Base-by-base conservation (phyloP, 2,888 invertebrate species). In the Dinocampus coccinellae region DNA sequence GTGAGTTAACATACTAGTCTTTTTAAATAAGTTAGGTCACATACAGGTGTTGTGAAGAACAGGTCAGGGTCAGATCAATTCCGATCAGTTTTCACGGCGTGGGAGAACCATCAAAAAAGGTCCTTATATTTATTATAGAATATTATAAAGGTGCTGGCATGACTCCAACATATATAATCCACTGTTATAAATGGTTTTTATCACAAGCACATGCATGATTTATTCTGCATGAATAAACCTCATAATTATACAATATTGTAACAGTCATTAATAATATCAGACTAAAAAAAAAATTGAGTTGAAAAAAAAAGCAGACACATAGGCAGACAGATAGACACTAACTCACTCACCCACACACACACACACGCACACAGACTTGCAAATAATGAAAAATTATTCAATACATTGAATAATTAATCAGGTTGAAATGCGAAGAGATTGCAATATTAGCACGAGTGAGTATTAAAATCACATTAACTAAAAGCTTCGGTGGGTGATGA, bases 41-140 rank as follows among this genome's bases (percentile, higher is more conserved):
- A 73, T 61, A 72, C 70, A 68, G 74, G 70, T 69, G 76, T 75
- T 73, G 76, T 66, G 63, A 61, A 73, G 69, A 78, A 79, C 83
- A 81, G 87, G 86, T 87, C 86, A 87, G 84, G 85, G 85, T 83
- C 85, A 82, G 83, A 86, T 87, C 86, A 86, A 87, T 85, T 85
- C 84, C 83, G 86, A 86, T 85, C 85, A 83, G 81, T 84, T 87
- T 85, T 85, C 86, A 83, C 80, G 82, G 86, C 86, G 87, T 86
- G 86, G 86, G 87, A 87, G 87, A 86, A 83, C 79, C n/a, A 83
- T 78, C 80, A 53, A 61, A 53, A 55, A 82, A 79, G 83, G 80
- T 74, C 78, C 75, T 69, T 77, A 75, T 78, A 81, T 83, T 86
- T 29, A 86, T 87, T 84, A 86, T 84, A 85, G 85, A 83, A 83